phyloP scores from a whole-genome alignment of 2,797 vertebrate species.

The Clarias pachynema region DNA sequence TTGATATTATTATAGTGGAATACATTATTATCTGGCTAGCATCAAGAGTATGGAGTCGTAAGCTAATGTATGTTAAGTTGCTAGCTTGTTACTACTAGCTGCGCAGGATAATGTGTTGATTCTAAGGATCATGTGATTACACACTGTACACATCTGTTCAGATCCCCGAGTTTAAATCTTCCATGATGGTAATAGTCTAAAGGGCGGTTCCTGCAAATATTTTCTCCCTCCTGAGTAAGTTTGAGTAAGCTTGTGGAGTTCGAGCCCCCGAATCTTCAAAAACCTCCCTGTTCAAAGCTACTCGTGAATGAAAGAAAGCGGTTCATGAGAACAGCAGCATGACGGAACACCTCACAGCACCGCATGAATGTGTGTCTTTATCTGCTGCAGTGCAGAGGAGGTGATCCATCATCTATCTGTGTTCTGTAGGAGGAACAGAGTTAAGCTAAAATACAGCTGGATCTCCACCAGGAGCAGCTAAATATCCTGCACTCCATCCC shows the following conservation, averaged over 20 bases:
- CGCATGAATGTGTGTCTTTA: conserved; percentile 64
- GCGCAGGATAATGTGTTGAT: background rate
- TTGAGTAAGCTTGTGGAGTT: background rate
- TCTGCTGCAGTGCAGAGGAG: conserved; percentile 42
- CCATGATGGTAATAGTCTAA: background rate
- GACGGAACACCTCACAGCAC: conserved; percentile 59
- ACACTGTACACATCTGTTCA: background rate
- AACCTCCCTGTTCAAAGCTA: background rate
- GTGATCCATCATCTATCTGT: conserved; percentile 4
- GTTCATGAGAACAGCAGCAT: background rate
- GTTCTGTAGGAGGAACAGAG: conserved; percentile 47
- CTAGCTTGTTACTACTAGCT: background rate
- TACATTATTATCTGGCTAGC: background rate
- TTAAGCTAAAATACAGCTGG: background rate
- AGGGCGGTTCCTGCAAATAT: background rate
- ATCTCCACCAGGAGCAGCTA: background rate
- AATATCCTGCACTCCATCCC: background rate
- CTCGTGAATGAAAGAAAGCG: background rate
- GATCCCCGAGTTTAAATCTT: background rate
- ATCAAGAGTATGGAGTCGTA: too few relatives aligned
- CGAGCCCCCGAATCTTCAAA: background rate
- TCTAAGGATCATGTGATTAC: background rate
- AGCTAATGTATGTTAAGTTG: background rate
- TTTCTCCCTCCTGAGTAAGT: background rate
- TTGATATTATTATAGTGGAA: background rate